These are phyloP conservation scores for Reinhardtius hippoglossoides DNA, from an alignment of 2,113 vertebrate genomes.

Conservation along the genomic window DNA sequence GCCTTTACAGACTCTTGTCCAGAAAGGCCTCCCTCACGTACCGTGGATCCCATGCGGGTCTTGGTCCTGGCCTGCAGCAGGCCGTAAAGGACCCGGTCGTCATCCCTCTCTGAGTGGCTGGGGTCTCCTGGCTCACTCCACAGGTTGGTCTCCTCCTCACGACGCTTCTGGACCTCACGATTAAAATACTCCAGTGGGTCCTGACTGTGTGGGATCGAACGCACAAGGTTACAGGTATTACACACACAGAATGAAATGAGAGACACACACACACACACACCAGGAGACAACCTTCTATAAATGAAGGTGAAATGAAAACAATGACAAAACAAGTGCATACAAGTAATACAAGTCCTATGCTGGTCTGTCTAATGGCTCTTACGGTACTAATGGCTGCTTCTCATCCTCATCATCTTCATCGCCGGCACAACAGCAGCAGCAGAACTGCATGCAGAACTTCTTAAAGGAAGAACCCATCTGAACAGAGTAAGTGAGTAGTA, in stretches of 20 bases:
- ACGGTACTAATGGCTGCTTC: constrained; percentile 83
- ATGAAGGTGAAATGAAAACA: background rate
- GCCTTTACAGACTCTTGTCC: background rate
- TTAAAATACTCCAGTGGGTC: constrained; percentile 86
- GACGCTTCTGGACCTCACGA: constrained; percentile 83
- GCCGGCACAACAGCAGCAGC: constrained; percentile 74
- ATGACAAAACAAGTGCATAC: too few relatives aligned
- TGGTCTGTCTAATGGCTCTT: constrained; percentile 29
- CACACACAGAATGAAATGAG: background rate
- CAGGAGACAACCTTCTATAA: background rate
- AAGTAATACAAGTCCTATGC: too few relatives aligned
- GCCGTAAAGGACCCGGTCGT: constrained; percentile 83
- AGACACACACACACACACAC: background rate
- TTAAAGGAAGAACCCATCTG: constrained; percentile 78
- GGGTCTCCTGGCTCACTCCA: constrained; percentile 86
- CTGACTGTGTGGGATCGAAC: constrained; percentile 45
- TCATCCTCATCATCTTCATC: constrained; percentile 76
- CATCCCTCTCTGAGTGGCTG: constrained; percentile 84
- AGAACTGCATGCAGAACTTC: constrained; percentile 76
- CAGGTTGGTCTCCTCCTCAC: constrained; percentile 86
- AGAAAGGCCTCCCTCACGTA: constrained; percentile 34
- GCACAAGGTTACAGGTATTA: background rate
- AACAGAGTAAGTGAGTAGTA: constrained; percentile 1
- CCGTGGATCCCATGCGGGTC: constrained; percentile 84
- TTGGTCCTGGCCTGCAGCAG: constrained; percentile 83